phyloP scores from a whole-genome alignment of 1,140 invertebrate species.

The Drosophila equinoxialis region DNA sequence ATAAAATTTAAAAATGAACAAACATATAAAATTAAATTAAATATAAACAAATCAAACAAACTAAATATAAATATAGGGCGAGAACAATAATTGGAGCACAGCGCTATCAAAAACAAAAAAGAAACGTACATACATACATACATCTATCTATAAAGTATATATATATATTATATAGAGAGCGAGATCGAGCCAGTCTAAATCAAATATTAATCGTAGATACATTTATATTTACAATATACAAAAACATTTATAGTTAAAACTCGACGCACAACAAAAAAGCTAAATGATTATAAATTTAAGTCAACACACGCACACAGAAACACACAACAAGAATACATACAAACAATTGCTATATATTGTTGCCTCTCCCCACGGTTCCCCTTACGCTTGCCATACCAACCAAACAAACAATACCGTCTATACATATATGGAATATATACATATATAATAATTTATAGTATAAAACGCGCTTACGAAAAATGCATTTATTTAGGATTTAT shows the following conservation, averaged over 20 bases:
- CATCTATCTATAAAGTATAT: neutral
- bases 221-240: slow-evolving; percentile 8
- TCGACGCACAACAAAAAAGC: slow-evolving; percentile 2
- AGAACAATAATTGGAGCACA: slow-evolving; percentile 80
- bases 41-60: slow-evolving; percentile 19
- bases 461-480: slow-evolving; percentile 48
- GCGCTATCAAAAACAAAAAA: slow-evolving; percentile 22
- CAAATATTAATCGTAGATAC: slow-evolving; percentile 22
- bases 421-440: slow-evolving; percentile 25
- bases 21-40: slow-evolving; percentile 14
- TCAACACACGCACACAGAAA: slow-evolving; percentile 37
- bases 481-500: slow-evolving; percentile 50
- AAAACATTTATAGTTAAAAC: slow-evolving; percentile 10
- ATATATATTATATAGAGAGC: slow-evolving; percentile 9
- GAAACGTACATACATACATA: neutral
- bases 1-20: slow-evolving; percentile 52
- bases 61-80: slow-evolving; percentile 61
- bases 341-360: no score
- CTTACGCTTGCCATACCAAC: slow-evolving; percentile 1
- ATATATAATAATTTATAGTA: slow-evolving; percentile 8
- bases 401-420: slow-evolving; percentile 30
- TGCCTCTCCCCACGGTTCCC: neutral
- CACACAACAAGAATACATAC: slow-evolving; percentile 16
- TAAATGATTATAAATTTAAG: slow-evolving; percentile 38
- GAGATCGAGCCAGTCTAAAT: slow-evolving; percentile 21